Percentiles rank a stretch among this genome's conserved stretches.
Conservation (phyloP, 2,797 vertebrate species). For the Serranus cabrilla region DNA sequence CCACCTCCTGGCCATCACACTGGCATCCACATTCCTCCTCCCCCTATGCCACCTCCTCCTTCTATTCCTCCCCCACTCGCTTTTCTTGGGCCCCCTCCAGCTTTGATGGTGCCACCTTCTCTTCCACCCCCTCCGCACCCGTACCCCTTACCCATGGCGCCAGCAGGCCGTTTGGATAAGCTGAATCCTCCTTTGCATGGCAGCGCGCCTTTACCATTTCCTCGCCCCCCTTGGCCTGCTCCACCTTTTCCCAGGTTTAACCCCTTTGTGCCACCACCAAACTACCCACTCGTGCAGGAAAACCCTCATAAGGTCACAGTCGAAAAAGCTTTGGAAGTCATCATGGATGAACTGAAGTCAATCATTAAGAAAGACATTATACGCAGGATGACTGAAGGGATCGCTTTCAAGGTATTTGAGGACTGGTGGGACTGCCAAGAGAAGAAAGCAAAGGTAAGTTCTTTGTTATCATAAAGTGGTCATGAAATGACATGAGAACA, state of each 20-base stretch:
- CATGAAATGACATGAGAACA: background rate
- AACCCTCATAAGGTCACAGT: constrained; percentile 90
- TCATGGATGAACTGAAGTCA: constrained; percentile 92
- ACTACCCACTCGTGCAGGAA: constrained; percentile 84
- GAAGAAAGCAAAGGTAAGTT: constrained; percentile 90
- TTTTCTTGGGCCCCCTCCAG: constrained; percentile 86
- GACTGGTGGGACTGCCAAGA: constrained; percentile 96
- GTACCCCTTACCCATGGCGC: constrained; percentile 85
- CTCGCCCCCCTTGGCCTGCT: constrained; percentile 87
- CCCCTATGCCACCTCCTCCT: constrained; percentile 77
- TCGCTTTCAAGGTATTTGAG: constrained; percentile 94
- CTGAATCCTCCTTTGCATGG: constrained; percentile 56
- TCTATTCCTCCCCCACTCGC: constrained; percentile 81
- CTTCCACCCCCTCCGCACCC: constrained; percentile 85
- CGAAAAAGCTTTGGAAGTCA: constrained; percentile 90
- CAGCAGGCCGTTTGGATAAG: constrained; percentile 87
- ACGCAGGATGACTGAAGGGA: constrained; percentile 94
- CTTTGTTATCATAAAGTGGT: background rate
- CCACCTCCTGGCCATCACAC: constrained; percentile 83
- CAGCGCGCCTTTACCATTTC: constrained; percentile 54
- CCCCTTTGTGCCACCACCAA: constrained; percentile 92
- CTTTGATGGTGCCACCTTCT: constrained; percentile 80
- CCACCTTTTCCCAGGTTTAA: constrained; percentile 89
- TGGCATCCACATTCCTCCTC: constrained; percentile 85
- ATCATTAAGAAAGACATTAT: constrained; percentile 95